Conservation (phyloP, 2,113 vertebrate genomes). For the Melanostigma gelatinosum region DNA sequence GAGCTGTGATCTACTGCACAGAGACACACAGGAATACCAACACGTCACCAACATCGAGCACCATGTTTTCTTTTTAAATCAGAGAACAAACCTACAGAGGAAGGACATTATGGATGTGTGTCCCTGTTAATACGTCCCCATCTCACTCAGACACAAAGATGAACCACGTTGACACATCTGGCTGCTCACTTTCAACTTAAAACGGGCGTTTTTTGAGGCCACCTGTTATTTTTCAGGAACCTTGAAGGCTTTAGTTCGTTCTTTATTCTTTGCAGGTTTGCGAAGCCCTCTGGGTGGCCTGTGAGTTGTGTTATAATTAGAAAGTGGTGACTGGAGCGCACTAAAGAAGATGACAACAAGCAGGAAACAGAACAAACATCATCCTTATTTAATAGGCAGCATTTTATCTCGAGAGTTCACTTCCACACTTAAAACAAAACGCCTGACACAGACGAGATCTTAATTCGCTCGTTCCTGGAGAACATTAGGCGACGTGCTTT, state of each 20-base stretch:
- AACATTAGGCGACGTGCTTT: not conserved
- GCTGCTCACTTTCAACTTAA: not conserved
- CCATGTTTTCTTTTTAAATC: not conserved
- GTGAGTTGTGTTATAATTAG: conserved; percentile 33
- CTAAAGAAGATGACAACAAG: conserved; percentile 30
- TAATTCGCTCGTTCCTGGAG: conserved; percentile 25
- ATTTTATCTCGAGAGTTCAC: conserved; percentile 14
- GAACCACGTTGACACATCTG: not conserved
- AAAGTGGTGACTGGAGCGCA: not conserved
- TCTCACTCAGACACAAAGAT: not conserved
- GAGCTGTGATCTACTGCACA: not conserved
- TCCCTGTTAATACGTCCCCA: not conserved
- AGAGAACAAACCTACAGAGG: not conserved
- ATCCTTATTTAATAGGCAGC: not conserved
- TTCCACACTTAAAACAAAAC: not conserved
- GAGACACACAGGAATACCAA: not conserved
- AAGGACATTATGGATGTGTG: not conserved
- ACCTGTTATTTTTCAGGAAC: not conserved
- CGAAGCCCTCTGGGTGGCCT: conserved; percentile 1
- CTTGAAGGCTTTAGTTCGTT: conserved; percentile 21
- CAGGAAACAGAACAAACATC: conserved; percentile 28
- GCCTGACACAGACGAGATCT: not conserved
- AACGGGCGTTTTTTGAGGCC: not conserved
- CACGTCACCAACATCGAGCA: not conserved
- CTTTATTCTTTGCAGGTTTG: conserved; percentile 3